Evolutionary conservation across 2,888 invertebrate genomes (phyloP).

Genomic region (Rhabditoides inermis): DNA sequence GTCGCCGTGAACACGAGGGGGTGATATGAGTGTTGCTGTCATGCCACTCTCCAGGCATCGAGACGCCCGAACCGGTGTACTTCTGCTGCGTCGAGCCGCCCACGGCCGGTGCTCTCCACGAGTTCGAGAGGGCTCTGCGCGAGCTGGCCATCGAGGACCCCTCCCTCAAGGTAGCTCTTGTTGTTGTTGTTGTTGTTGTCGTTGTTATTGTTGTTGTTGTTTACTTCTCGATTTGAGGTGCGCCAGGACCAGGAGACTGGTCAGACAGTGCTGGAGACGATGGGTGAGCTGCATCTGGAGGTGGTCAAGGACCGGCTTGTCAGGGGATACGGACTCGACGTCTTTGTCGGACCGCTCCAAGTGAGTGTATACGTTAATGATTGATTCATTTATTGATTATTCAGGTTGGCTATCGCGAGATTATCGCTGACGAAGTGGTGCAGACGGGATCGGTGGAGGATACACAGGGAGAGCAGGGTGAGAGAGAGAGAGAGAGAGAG

Average conservation of each 20-base stretch:
- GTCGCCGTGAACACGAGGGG: too few species aligned
- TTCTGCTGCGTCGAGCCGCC: constrained; percentile 94
- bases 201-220: too few species aligned
- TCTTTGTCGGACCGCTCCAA: constrained; percentile 78
- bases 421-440: constrained; percentile 1
- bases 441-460: constrained; percentile 60
- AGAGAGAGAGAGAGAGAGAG: too few species aligned
- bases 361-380: constrained; percentile 57
- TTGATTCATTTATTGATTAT: background rate
- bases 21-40: background rate
- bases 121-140: constrained; percentile 39
- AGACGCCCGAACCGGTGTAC: constrained; percentile 85
- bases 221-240: too few species aligned
- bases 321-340: constrained; percentile 75
- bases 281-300: constrained; percentile 87
- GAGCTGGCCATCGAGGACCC: constrained; percentile 28
- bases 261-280: constrained; percentile 60
- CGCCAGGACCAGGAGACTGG: constrained; percentile 58
- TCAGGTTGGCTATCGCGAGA: constrained; percentile 10
- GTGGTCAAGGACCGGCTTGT: constrained; percentile 64
- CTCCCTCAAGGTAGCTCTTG: constrained; percentile 3
- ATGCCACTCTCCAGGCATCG: constrained; percentile 59
- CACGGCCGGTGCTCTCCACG: constrained; percentile 17
- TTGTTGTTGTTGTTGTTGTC: too few species aligned
- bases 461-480: constrained; percentile 61